Evolutionary conservation across 1,140 invertebrate genomes (phyloP), one percentile per base, ranked within the genome.

Genomic region (Bradysia coprophila): DNA sequence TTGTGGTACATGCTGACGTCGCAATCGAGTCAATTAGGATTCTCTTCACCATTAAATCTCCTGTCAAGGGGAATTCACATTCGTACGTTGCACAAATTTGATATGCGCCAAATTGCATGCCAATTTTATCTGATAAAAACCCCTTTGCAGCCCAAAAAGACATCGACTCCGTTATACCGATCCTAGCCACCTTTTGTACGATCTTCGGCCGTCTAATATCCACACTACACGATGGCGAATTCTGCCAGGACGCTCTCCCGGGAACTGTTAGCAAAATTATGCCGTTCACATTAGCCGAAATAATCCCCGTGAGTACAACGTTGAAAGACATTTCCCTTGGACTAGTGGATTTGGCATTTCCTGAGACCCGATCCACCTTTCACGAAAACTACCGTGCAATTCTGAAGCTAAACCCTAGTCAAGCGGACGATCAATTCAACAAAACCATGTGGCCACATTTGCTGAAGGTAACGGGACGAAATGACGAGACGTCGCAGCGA

Each of bases 171-270:
- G 73, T 90, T 21, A 67, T 91, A 18, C 85, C 87, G 0, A 53
- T 83, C 2, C 52, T 93, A 8, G 80, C 81, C 0, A 78, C 86
- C 0, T 93, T 93, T 56, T 89, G 85, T 58, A 78, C 83, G 2
- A 62, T 92, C 0, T 88, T 91, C 50, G 81, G 76, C 34, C 66
- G 88, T 21, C 66, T 90, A 2, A 71, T 92, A 32, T 76, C 81
- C 0, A 91, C 89, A 0, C 57, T 93, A 15, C 86, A 93, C 51
- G 89, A 94, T 59, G 76, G 77, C 3, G 90, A 93, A 56, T 91
- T 95, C 52, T 73, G 74, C 24, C 64, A 71, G 44, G 61, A 65
- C 38, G 51, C 57, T 36, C 42, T 57, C 13, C 43, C 48, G 38
- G 34, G 42, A 13, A 42, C 48, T 4, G 52, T 50, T 47, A 51